These are phyloP conservation scores for Agelas oroides DNA, from an alignment of 37 sponge, comb jelly and placozoan genomes.

Conservation along the genomic window DNA sequence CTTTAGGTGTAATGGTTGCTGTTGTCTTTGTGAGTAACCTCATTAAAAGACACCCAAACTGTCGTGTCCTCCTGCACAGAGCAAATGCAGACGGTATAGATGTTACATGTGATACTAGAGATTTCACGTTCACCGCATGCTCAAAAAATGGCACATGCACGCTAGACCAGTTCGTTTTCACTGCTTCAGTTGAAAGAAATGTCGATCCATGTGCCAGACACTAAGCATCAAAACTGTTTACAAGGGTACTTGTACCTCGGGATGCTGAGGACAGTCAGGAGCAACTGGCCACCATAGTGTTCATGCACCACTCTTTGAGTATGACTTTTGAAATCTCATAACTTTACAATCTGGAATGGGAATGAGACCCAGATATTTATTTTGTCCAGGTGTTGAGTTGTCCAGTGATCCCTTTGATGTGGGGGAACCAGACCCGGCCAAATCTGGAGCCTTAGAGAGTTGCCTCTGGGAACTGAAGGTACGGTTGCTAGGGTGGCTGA, in stretches of 20 bases:
- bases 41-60: slow-evolving; percentile 91
- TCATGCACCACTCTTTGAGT: too few species aligned
- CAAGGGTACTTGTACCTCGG: too few species aligned
- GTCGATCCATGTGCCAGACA: too few species aligned
- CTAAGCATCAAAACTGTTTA: too few species aligned
- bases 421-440: slow-evolving; percentile 78
- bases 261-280: too few species aligned
- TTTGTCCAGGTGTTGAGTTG: slow-evolving; percentile 5
- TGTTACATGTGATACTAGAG: background rate
- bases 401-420: slow-evolving; percentile 72
- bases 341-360: too few species aligned
- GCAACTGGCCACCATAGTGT: too few species aligned
- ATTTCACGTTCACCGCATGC: too few species aligned
- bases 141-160: background rate
- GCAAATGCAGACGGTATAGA: slow-evolving; percentile 11
- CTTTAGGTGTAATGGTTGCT: slow-evolving; percentile 76
- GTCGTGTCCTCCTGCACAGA: slow-evolving; percentile 86
- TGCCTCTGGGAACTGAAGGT: slow-evolving; percentile 98
- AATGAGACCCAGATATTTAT: too few species aligned
- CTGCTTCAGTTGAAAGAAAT: background rate
- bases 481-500: too few species aligned
- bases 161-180: too few species aligned
- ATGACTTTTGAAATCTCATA: too few species aligned
- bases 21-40: slow-evolving; percentile 84
- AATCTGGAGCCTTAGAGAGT: slow-evolving; percentile 87